These are phyloP conservation scores for Acrocyrtus sp. DNA, from an alignment of 2,888 invertebrate species.

Conservation along the genomic window DNA sequence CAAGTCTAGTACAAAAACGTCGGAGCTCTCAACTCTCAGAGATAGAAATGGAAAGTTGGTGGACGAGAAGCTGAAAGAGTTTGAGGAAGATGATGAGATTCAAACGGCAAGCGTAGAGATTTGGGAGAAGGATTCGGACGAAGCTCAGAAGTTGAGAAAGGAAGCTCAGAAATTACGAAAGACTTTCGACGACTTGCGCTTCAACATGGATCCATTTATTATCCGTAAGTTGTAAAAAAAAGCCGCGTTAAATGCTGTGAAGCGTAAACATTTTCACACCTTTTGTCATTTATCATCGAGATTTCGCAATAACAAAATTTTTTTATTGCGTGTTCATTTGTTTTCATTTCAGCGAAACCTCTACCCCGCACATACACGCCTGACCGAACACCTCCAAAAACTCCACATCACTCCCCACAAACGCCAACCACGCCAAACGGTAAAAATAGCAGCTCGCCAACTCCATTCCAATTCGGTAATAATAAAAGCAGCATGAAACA, in stretches of 20 bases:
- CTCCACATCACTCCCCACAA: conserved; percentile 28
- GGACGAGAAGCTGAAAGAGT: conserved; percentile 76
- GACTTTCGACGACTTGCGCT: conserved; percentile 29
- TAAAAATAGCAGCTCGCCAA: not conserved
- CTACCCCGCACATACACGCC: conserved; percentile 30
- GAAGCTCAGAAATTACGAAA: conserved; percentile 37
- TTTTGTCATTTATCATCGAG: too few relatives aligned
- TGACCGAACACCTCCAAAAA: conserved; percentile 32
- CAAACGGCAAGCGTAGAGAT: conserved; percentile 67
- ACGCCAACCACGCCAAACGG: conserved; percentile 10
- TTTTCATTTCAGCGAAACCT: conserved; percentile 36
- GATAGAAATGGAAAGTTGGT: conserved; percentile 74
- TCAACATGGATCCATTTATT: conserved; percentile 31
- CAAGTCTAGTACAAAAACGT: conserved; percentile 76
- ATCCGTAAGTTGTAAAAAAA: conserved; percentile 26
- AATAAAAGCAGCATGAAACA: not conserved
- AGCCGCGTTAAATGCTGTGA: not conserved
- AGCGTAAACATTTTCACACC: not conserved
- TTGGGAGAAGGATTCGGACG: conserved; percentile 59
- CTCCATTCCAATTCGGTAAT: not conserved
- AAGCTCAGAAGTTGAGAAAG: conserved; percentile 34
- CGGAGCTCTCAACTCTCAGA: conserved; percentile 77
- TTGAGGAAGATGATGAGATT: conserved; percentile 77
- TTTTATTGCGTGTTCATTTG: not conserved
- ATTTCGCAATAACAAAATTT: not conserved